phyloP scores from a whole-genome alignment of 2,888 invertebrate genomes.

The Stramonita haemastoma region DNA sequence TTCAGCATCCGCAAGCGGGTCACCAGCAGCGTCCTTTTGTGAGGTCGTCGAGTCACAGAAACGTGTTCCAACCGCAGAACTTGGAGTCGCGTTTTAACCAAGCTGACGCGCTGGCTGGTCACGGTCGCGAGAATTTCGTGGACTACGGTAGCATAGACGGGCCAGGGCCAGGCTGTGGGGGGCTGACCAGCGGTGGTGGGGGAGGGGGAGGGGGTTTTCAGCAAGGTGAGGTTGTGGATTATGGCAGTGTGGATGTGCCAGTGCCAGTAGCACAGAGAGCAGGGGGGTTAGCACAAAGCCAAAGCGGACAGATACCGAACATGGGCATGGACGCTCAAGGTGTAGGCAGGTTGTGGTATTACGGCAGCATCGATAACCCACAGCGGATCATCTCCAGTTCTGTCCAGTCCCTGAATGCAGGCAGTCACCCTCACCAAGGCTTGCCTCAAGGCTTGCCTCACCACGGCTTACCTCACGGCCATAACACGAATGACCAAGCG shows the following conservation, averaged over 20 bases:
- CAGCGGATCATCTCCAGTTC: neutral
- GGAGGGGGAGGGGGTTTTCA: neutral
- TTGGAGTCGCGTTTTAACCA: neutral
- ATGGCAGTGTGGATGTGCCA: slow-evolving; percentile 3
- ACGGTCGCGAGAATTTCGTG: neutral
- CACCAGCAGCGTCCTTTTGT: neutral
- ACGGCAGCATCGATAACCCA: slow-evolving; percentile 21
- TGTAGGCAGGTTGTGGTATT: neutral
- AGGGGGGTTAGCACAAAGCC: neutral
- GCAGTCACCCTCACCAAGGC: neutral
- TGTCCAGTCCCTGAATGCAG: neutral
- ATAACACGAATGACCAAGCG: no score
- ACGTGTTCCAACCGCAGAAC: slow-evolving; percentile 11
- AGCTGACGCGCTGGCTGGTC: neutral
- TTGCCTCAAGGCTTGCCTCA: neutral
- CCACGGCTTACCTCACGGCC: no score
- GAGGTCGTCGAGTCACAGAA: neutral
- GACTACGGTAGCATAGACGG: slow-evolving; percentile 24
- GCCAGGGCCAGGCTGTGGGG: no score
- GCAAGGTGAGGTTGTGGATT: neutral
- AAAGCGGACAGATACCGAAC: neutral
- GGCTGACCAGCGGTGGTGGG: neutral
- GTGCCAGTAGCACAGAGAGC: neutral
- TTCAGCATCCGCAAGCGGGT: neutral
- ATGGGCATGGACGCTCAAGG: neutral